Evolutionary conservation across 2,888 invertebrate species (phyloP), one percentile per base, ranked within the genome.

Genomic region (Heteromurus nitidus): DNA sequence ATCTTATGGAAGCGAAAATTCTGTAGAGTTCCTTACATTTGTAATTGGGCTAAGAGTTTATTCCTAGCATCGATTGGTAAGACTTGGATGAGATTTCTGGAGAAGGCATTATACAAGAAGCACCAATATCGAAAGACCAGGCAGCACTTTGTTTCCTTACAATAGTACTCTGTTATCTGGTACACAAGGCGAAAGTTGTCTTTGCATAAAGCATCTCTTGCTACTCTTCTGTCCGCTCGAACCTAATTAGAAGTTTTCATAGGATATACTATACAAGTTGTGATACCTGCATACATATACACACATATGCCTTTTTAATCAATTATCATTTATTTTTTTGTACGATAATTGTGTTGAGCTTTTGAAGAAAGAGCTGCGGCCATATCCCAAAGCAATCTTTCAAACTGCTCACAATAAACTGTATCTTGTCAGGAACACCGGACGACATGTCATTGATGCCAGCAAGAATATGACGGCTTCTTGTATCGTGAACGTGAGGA

Each of bases 381-480:
- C 73, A 73, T 11, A 73, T 62, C 20, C 73, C 73, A 0, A 30
- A 31, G 22, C 73, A 73, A 50, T 73, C 47, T 16, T 73, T 73
- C 24, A 62, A 47, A 18, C 62, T 73, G 20, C 62, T 73, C 7
- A 73, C 47, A n/a, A 73, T 60, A 18, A 73, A 73, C 55, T 62
- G 73, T 2, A 73, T 26, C 22, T 73, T 73, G 9, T 62, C 22
- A n/a, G 16, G 16, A 20, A 73, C 30, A 11, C 73, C 73, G 31
- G 26, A 30, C 3, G 73, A 73, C 1, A 42, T 28, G n/a, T 73
- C 42, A 22, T 44, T 60, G 28, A 73, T 62, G 13, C 50, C 73
- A 47, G 62, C 44, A 5, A 73, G 44, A 28, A 73, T 24, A 20
- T 60, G 22, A 13, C 47, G 18, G 50, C 47, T 62, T 30, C 44